Base-by-base conservation (phyloP, 2,797 vertebrate genomes). In the Microcaecilia unicolor region DNA sequence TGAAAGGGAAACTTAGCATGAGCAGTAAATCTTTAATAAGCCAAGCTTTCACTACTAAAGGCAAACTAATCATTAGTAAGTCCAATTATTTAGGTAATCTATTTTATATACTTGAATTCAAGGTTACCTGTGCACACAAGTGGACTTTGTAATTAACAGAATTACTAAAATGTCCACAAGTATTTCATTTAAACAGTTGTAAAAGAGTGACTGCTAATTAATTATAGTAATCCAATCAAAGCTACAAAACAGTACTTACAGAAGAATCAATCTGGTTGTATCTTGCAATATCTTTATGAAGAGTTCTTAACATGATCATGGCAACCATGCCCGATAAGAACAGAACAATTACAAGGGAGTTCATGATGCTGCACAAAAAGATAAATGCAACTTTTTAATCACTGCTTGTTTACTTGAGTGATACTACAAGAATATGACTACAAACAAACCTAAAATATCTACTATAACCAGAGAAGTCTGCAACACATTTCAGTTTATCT, bases 261-360 rank as follows among this genome's bases (percentile, higher is more conserved):
- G 62, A 56, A 22, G 57, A 71, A 34, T 88, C 87, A 9, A 90
- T 84, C 48, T 91, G 86, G 67, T 95, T 96, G 62, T 93, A 95
- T 86, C 85, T 84, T 51, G 87, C 86, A 55, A 91, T 92, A 58
- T 94, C 90, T 70, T 85, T 92, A 63, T 91, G 89, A 48, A 93
- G 70, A 4, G 88, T 94, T 56, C 85, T 84, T 58, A 94, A 59
- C 74, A 94, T 87, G 41, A 93, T 88, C 87, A 93, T 88, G 47
- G 91, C 87, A 56, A 93, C 86, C 86, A 92, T 91, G 27, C 89
- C 91, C 49, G 88, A 91, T 33, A 97, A 75, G 74, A 93, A 92
- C 25, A 98, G 85, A 44, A 91, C 80, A 34, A 93, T 88, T 37
- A 94, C 86, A 18, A 97, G 70, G 17, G 89, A 94, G 76, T 93